Conservation (phyloP, 2,888 invertebrate species). For the Drosophila testacea region DNA sequence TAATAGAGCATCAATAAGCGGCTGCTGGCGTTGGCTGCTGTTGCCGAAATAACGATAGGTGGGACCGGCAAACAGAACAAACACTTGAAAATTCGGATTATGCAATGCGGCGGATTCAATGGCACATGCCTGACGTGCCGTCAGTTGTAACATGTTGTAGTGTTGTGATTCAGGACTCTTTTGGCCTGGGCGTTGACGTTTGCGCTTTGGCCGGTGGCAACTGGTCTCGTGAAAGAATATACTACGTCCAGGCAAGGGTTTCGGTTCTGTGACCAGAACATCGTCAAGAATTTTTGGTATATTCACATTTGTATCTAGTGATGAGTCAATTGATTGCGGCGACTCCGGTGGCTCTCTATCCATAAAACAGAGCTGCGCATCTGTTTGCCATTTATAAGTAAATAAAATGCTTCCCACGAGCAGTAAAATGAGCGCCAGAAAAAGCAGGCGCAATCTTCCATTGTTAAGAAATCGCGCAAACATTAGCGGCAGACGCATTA, state of each 20-base stretch:
- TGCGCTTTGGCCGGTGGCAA: slow-evolving; percentile 65
- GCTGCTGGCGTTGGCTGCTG: slow-evolving; percentile 41
- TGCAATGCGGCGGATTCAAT: slow-evolving; percentile 83
- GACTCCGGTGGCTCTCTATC: slow-evolving; percentile 35
- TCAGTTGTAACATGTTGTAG: slow-evolving; percentile 67
- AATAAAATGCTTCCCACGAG: slow-evolving; percentile 56
- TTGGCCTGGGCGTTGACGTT: slow-evolving; percentile 29
- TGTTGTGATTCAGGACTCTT: slow-evolving; percentile 14
- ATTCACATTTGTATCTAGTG: slow-evolving; percentile 1
- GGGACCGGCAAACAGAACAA: slow-evolving; percentile 82
- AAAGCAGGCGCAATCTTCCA: slow-evolving; percentile 73
- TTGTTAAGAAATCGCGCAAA: slow-evolving; percentile 53
- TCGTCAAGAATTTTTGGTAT: slow-evolving; percentile 71
- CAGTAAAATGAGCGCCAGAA: slow-evolving; percentile 59
- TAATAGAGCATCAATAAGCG: slow-evolving; percentile 75
- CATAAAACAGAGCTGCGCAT: slow-evolving; percentile 76
- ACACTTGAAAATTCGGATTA: slow-evolving; percentile 82
- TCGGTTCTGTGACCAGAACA: slow-evolving; percentile 75
- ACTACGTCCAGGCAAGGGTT: slow-evolving; percentile 79
- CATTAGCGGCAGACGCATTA: slow-evolving; percentile 53
- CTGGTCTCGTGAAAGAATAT: slow-evolving; percentile 85
- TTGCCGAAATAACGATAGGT: slow-evolving; percentile 62
- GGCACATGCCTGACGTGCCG: slow-evolving; percentile 82
- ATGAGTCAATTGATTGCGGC: background rate
- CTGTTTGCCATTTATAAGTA: slow-evolving; percentile 48